These are phyloP conservation scores for Caenorhabditis uteleia DNA, from an alignment of 2,888 invertebrate genomes.

Conservation along the genomic window DNA sequence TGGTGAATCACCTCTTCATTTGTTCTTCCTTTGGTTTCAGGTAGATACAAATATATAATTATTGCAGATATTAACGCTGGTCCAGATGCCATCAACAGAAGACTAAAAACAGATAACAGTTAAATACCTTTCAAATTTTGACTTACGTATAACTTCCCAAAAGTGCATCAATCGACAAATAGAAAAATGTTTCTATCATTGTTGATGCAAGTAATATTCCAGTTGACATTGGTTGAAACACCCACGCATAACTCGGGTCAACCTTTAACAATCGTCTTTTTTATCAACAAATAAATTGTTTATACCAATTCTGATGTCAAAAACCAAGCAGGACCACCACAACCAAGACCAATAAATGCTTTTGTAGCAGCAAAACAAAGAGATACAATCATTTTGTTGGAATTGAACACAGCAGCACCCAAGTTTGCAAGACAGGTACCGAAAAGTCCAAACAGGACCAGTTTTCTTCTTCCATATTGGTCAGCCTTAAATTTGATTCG, in stretches of 20 bases:
- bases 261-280: conserved; percentile 13
- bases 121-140: neutral
- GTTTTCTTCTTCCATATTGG: conserved; percentile 57
- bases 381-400: conserved; percentile 38
- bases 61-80: conserved; percentile 61
- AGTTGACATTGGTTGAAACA: conserved; percentile 63
- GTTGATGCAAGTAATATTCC: conserved; percentile 54
- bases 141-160: conserved; percentile 49
- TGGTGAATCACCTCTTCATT: conserved; percentile 42
- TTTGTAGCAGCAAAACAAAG: conserved; percentile 51
- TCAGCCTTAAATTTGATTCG: conserved; percentile 54
- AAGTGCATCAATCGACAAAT: conserved; percentile 51
- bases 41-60: conserved; percentile 59
- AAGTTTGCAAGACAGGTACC: conserved; percentile 60
- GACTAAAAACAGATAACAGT: conserved; percentile 25
- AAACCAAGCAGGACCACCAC: conserved; percentile 69
- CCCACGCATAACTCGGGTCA: conserved; percentile 39
- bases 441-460: conserved; percentile 61
- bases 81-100: conserved; percentile 56
- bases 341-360: conserved; percentile 60
- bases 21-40: conserved; percentile 61
- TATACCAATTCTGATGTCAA: conserved; percentile 65
- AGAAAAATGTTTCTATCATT: conserved; percentile 62
- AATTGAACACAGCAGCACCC: conserved; percentile 50
- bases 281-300: neutral